Percentiles rank a stretch among this genome's conserved stretches.
These are phyloP conservation scores for Gryllus longicercus DNA, from an alignment of 2,888 invertebrate genomes.

Conservation along the genomic window DNA sequence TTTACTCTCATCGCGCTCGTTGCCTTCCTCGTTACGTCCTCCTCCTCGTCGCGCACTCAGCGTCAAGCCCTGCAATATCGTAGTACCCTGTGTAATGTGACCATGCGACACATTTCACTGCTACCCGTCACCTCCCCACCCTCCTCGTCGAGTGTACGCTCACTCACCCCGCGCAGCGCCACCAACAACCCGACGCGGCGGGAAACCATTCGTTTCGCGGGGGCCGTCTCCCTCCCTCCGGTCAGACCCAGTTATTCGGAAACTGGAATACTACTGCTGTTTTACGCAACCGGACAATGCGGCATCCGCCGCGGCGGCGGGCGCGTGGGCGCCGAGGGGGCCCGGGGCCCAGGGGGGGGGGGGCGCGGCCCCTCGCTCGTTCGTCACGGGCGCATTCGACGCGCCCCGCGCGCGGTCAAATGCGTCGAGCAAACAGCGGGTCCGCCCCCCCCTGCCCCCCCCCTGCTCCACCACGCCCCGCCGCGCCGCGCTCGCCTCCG, in stretches of 20 bases:
- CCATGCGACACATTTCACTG: too few relatives aligned
- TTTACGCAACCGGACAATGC: background rate
- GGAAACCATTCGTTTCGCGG: constrained; percentile 2
- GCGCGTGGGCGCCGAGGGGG: background rate
- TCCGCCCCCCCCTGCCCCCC: background rate
- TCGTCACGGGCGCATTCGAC: background rate
- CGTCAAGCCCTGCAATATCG: background rate
- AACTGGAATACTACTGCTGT: constrained; percentile 3
- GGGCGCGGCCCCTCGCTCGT: background rate
- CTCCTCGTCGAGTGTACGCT: background rate
- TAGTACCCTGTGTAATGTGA: background rate
- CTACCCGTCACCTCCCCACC: background rate
- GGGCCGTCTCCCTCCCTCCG: background rate
- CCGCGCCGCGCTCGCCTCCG: background rate
- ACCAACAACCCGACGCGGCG: background rate
- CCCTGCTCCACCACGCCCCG: too few relatives aligned
- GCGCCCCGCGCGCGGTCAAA: background rate
- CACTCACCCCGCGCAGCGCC: background rate
- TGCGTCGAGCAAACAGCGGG: background rate
- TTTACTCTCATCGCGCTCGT: too few relatives aligned
- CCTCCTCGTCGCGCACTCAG: too few relatives aligned
- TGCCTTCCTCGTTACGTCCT: too few relatives aligned
- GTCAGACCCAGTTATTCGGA: background rate
- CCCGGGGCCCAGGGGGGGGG: background rate
- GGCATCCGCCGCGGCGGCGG: background rate